Evolutionary conservation across 2,797 vertebrate genomes (phyloP), one percentile per base, ranked within the genome.

Genomic region (Coranthus polyacanthus): DNA sequence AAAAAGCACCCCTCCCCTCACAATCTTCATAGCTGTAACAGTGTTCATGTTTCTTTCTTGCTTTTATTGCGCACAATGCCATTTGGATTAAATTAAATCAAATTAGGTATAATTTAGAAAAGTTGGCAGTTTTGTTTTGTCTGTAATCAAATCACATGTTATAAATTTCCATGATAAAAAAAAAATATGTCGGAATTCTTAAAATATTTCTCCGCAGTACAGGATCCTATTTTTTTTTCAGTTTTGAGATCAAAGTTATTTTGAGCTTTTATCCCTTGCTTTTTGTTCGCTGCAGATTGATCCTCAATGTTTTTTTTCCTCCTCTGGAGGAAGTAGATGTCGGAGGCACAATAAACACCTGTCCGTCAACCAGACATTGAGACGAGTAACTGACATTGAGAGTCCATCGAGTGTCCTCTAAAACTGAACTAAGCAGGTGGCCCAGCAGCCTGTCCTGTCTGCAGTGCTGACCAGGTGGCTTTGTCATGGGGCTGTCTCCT

Each of bases 391-490:
- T 91, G 89, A 91, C 90, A 89, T 89, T 91, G 89, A 88, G 87
- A 82, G 73, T 72, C 60, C 60, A 29, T 24, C 1, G 79, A 79
- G 81, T 56, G 89, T 89, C 91, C 91, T 93, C 92, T 78, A 90
- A 84, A 83, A 54, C 4, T 16, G 43, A 68, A 41, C 72, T 0
- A 68, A 87, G 88, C 92, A 93, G 92, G 91, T 93, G 92, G 90
- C 79, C 81, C 65, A 7, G 83, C 84, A 79, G 85, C 75, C 88
- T 77, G 83, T 87, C 84, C 81, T 82, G 84, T 91, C 83, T 85
- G 70, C 79, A n/a, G 62, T 39, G 69, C 71, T 84, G 87, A 90
- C 89, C 90, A 92, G 90, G 91, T 92, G 91, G 90, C 90, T 84
- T 88, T 90, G 91, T 92, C 91, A 90, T 67, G 65, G 74, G 78